These are phyloP conservation scores for Zoanthus sociatus DNA, from an alignment of 92 coral and sea anemone genomes.

Conservation along the genomic window DNA sequence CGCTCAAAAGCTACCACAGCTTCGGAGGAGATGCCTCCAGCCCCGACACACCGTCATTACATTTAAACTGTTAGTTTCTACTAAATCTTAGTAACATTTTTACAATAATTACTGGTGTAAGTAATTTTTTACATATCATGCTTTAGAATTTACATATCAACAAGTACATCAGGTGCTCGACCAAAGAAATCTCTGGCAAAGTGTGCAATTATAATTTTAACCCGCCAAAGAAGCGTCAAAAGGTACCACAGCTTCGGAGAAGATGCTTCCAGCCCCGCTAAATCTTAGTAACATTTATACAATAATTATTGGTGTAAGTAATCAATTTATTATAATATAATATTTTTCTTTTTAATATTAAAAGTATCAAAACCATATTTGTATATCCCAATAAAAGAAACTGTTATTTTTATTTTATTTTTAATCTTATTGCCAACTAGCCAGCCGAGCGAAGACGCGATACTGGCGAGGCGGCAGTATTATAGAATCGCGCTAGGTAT, in stretches of 20 bases:
- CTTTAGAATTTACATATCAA: conserved; percentile 65
- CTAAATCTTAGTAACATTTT: background rate
- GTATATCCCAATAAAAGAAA: too few relatives aligned
- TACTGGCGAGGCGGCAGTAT: too few relatives aligned
- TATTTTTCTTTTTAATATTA: too few relatives aligned
- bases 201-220: conserved; percentile 16
- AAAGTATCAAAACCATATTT: too few relatives aligned
- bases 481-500: too few relatives aligned
- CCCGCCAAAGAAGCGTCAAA: conserved; percentile 23
- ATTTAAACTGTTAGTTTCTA: background rate
- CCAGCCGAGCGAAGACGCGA: too few relatives aligned
- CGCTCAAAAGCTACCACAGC: background rate
- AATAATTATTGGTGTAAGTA: background rate
- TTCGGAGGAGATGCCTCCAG: conserved; percentile 9
- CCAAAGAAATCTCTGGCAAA: conserved; percentile 23
- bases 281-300: background rate
- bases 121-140: too few relatives aligned
- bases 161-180: conserved; percentile 79
- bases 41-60: conserved; percentile 21
- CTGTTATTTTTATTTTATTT: too few relatives aligned
- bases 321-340: too few relatives aligned
- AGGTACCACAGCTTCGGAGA: background rate
- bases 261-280: conserved; percentile 12
- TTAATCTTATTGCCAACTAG: too few relatives aligned
- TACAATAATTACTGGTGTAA: too few relatives aligned